Evolutionary conservation across 2,888 invertebrate species (phyloP).

Genomic region (Chrysina gloriosa): DNA sequence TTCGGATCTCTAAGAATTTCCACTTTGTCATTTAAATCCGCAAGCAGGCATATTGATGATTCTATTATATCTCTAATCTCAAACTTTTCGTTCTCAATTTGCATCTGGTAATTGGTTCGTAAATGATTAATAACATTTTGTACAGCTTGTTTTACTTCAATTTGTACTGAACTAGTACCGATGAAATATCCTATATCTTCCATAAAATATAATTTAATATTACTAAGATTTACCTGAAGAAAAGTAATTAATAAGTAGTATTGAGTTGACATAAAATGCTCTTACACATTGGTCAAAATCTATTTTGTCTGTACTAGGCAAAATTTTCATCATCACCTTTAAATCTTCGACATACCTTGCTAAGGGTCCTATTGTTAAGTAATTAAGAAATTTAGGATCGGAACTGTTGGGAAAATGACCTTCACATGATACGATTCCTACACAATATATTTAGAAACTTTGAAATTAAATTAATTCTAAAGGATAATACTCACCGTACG

Average conservation of each 20-base stretch:
- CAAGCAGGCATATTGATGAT: neutral
- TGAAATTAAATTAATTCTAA: neutral
- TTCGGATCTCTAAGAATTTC: slow-evolving; percentile 40
- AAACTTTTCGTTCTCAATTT: slow-evolving; percentile 2
- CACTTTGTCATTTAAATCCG: neutral
- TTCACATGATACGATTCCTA: slow-evolving; percentile 69
- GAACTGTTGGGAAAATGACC: slow-evolving; percentile 72
- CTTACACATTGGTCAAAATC: slow-evolving; percentile 67
- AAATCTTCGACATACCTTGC: slow-evolving; percentile 84
- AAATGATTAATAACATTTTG: slow-evolving; percentile 14
- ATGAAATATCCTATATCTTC: slow-evolving; percentile 23
- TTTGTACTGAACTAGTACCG: slow-evolving; percentile 5
- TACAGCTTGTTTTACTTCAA: slow-evolving; percentile 23
- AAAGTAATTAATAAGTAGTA: neutral
- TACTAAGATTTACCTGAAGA: slow-evolving; percentile 11
- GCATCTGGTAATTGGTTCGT: neutral
- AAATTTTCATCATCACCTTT: slow-evolving; percentile 71
- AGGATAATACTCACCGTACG: slow-evolving; percentile 69
- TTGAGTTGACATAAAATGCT: neutral
- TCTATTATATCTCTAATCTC: neutral
- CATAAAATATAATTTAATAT: slow-evolving; percentile 26
- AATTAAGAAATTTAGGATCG: slow-evolving; percentile 66
- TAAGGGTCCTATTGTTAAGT: slow-evolving; percentile 78
- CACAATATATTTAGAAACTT: no score
- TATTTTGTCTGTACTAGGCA: slow-evolving; percentile 66